Percentiles rank a stretch among this genome's conserved stretches.
Conservation (phyloP, 2,888 invertebrate species). For the Tenodera sinensis region DNA sequence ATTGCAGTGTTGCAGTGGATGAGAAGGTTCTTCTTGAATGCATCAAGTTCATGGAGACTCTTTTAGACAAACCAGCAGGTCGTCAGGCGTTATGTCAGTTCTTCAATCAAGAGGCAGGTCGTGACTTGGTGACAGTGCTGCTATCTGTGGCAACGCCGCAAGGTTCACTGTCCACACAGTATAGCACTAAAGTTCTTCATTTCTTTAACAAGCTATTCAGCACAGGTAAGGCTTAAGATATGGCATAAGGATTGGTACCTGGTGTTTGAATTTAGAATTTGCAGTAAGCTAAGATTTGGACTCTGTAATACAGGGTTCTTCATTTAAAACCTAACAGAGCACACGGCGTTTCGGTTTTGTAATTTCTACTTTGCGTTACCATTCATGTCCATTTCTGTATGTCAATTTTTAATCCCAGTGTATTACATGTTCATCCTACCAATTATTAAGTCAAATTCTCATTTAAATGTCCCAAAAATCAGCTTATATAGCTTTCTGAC, state of each 20-base stretch:
- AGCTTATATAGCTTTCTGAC: too few relatives aligned
- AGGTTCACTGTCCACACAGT: constrained; percentile 56
- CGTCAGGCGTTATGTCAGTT: constrained; percentile 78
- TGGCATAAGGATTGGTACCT: not conserved
- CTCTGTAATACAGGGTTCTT: too few relatives aligned
- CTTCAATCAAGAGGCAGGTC: constrained; percentile 60
- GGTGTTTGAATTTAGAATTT: too few relatives aligned
- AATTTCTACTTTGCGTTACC: too few relatives aligned
- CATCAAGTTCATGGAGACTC: constrained; percentile 80
- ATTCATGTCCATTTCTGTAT: too few relatives aligned
- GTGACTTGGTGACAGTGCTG: constrained; percentile 71
- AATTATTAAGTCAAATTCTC: too few relatives aligned
- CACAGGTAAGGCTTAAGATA: constrained; percentile 39
- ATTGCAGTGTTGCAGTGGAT: constrained; percentile 48
- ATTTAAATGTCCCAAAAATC: too few relatives aligned
- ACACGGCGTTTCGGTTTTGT: too few relatives aligned
- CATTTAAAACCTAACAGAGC: too few relatives aligned
- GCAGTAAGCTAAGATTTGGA: too few relatives aligned
- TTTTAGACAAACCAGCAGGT: constrained; percentile 78
- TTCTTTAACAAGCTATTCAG: constrained; percentile 72
- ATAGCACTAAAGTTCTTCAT: constrained; percentile 73
- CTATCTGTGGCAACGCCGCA: constrained; percentile 75
- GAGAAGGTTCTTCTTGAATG: constrained; percentile 63
- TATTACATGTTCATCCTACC: too few relatives aligned
- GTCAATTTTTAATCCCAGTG: too few relatives aligned